Conservation (phyloP, 2,888 invertebrate species). For the Osedax fenrisi region DNA sequence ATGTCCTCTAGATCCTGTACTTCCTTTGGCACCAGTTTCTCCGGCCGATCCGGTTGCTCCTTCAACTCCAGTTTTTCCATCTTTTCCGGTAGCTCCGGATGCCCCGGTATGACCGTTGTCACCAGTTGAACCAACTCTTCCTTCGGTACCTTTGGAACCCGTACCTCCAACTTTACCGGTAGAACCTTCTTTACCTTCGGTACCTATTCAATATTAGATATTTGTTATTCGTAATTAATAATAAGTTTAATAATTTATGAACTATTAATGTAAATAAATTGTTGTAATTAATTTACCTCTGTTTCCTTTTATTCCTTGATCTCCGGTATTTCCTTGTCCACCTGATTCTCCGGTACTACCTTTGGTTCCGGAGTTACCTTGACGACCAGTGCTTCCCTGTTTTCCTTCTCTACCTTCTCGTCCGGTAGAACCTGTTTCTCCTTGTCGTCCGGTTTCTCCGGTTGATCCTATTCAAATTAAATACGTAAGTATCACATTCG, state of each 20-base stretch:
- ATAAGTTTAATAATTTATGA: no score
- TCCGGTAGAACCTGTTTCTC: slow-evolving; percentile 25
- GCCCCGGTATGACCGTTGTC: neutral
- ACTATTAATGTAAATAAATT: no score
- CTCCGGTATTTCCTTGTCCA: slow-evolving; percentile 20
- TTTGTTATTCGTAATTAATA: neutral
- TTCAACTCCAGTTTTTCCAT: slow-evolving; percentile 1
- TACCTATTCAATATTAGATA: neutral
- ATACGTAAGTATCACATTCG: neutral
- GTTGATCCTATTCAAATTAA: neutral
- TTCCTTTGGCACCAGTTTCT: neutral
- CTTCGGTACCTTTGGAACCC: slow-evolving; percentile 6
- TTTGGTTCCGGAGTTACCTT: neutral
- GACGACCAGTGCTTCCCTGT: neutral
- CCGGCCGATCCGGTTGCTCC: slow-evolving; percentile 8
- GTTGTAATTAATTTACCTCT: neutral
- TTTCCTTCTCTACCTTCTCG: neutral
- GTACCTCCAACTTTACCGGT: neutral
- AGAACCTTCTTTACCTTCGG: neutral
- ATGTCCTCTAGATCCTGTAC: neutral
- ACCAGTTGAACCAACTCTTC: neutral
- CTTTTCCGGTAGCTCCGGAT: slow-evolving; percentile 51
- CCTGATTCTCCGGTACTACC: slow-evolving; percentile 20
- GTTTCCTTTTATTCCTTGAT: neutral
- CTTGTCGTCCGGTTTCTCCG: slow-evolving; percentile 18